Percentiles rank a stretch among this genome's conserved stretches.
Evolutionary conservation across 2,888 invertebrate species (phyloP).

Genomic region (Leucophenga montana): DNA sequence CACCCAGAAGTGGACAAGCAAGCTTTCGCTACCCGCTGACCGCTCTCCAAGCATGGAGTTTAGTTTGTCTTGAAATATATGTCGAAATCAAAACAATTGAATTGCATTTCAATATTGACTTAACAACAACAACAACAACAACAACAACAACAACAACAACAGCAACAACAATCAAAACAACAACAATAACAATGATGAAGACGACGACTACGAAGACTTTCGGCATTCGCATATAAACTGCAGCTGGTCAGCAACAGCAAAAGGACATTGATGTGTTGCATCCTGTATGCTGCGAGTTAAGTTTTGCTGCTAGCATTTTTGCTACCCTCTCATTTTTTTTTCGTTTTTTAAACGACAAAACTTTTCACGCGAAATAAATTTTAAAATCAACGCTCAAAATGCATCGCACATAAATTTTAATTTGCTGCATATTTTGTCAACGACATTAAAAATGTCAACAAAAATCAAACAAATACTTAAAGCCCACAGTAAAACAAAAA

Average conservation of each 20-base stretch:
- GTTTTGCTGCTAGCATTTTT: conserved; percentile 19
- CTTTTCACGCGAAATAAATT: conserved; percentile 1
- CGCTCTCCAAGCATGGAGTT: conserved; percentile 18
- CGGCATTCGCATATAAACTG: background rate
- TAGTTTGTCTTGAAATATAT: conserved; percentile 6
- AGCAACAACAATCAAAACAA: conserved; percentile 35
- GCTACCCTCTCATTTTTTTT: background rate
- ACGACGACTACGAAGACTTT: background rate
- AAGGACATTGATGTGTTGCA: conserved; percentile 62
- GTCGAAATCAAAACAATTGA: conserved; percentile 61
- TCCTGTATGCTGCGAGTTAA: conserved; percentile 49
- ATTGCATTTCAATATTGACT: conserved; percentile 64
- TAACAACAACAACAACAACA: conserved; percentile 18
- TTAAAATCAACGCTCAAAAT: conserved; percentile 1
- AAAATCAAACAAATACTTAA: conserved; percentile 54
- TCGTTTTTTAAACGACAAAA: background rate
- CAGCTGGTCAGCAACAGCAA: conserved; percentile 14
- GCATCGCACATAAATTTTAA: conserved; percentile 59
- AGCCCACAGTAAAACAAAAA: conserved; percentile 13
- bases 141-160: conserved; percentile 34
- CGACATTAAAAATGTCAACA: conserved; percentile 45
- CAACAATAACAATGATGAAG: conserved; percentile 23
- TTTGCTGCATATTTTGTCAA: conserved; percentile 64
- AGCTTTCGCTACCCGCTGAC: background rate
- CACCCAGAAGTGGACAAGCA: conserved; percentile 58